phyloP scores from a whole-genome alignment of 2,888 invertebrate genomes.

The Hemistola chrysoprasaria region DNA sequence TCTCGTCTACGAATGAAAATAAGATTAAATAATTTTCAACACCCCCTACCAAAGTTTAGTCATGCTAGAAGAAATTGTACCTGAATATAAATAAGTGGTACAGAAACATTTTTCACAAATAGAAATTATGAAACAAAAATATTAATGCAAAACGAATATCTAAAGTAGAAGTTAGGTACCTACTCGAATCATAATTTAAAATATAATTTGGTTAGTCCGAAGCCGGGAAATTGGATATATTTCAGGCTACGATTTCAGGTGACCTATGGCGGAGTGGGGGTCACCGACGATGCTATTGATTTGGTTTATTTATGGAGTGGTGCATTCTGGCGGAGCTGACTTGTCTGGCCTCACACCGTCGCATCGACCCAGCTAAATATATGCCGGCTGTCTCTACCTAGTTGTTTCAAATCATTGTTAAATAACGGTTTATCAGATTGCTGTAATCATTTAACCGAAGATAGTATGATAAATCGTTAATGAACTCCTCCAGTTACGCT shows the following conservation, averaged over 20 bases:
- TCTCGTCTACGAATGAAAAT: too few relatives aligned
- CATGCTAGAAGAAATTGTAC: too few relatives aligned
- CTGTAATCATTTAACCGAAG: constrained; percentile 3
- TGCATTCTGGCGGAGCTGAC: constrained; percentile 39
- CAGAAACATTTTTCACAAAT: too few relatives aligned
- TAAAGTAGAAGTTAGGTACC: too few relatives aligned
- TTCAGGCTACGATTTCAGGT: too few relatives aligned
- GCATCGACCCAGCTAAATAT: constrained; percentile 37
- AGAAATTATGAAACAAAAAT: too few relatives aligned
- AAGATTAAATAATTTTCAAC: too few relatives aligned
- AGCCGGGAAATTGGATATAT: constrained; percentile 27
- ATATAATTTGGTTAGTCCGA: constrained; percentile 19
- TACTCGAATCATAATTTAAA: constrained; percentile 10
- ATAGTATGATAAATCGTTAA: constrained; percentile 11
- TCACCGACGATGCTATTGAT: constrained; percentile 54
- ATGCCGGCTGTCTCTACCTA: too few relatives aligned
- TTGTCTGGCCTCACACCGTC: constrained; percentile 36
- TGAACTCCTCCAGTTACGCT: constrained; percentile 12
- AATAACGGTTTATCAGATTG: constrained; percentile 2
- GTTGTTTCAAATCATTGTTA: constrained; percentile 7
- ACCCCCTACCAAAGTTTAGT: too few relatives aligned
- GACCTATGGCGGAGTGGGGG: constrained; percentile 33
- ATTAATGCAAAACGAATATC: too few relatives aligned
- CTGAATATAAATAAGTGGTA: too few relatives aligned
- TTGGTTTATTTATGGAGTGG: constrained; percentile 62